Conservation (phyloP, 2,797 vertebrate genomes). For the Pampus argenteus region DNA sequence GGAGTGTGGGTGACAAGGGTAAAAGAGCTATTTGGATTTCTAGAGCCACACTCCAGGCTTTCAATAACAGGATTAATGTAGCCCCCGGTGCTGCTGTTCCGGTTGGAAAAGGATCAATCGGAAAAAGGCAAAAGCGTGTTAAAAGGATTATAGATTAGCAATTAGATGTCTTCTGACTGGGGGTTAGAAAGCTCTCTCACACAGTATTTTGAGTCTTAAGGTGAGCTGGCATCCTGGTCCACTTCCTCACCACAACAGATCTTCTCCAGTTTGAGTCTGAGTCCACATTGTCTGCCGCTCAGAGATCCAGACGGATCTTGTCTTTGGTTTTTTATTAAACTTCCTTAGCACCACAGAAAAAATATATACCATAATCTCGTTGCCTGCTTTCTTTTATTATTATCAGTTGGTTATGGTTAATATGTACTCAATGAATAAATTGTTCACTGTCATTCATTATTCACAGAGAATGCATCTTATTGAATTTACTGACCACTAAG, state of each 20-base stretch:
- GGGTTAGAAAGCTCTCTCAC: conserved; percentile 83
- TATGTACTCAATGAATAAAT: background rate
- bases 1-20: conserved; percentile 65
- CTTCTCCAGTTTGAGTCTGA: conserved; percentile 23
- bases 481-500: too few species aligned
- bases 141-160: conserved; percentile 98
- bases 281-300: conserved; percentile 7
- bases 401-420: background rate
- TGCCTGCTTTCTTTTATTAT: background rate
- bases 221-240: conserved; percentile 70
- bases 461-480: too few species aligned
- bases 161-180: conserved; percentile 93
- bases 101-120: conserved; percentile 94
- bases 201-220: conserved; percentile 81
- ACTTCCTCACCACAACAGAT: conserved; percentile 8
- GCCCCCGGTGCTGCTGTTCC: conserved; percentile 88
- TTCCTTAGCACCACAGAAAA: background rate
- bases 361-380: background rate
- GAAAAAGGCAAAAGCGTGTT: conserved; percentile 89
- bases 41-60: conserved; percentile 83
- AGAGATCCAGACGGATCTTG: background rate
- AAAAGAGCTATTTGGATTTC: conserved; percentile 81
- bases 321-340: background rate
- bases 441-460: too few species aligned
- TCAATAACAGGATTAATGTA: conserved; percentile 95